Evolutionary conservation across 1,140 invertebrate genomes (phyloP), one percentile per base, ranked within the genome.

Genomic region (Ceratosolen fusciceps): DNA sequence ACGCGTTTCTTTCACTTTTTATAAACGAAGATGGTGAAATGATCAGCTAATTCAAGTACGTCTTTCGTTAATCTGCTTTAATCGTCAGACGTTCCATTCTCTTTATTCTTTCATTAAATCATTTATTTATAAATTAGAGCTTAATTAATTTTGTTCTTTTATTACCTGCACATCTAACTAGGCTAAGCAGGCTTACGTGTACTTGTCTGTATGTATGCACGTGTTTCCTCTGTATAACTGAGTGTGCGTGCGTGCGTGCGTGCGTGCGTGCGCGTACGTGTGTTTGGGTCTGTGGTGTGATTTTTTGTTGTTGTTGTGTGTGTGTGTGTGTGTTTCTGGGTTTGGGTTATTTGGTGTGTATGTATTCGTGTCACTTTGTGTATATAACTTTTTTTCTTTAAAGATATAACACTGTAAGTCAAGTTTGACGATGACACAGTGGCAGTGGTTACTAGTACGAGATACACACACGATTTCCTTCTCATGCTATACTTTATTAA

Each of bases 1-100:
- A 80, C 79, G 79, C 79, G 74, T 80, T 77, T 80, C 79, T 73
- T 80, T 73, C 58, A 67, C 68, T 80, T 31, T 71, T 71, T 58
- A 39, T 72, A 58, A 2, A 24, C 49, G 77, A 62, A 79, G 77
- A 49, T 10, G 62, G 21, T 73, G 56, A 78, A 62, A 47, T 72
- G 58, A 79, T 73, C 29, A 73, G 58, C 47, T 65, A 52, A 73
- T 65, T 73, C 56, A 47, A 79, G 31, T 67, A 65, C 56, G 68
- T 67, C 56, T 56, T 49, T 26, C 29, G 16, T 49, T 77, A 68
- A 68, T 68, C 14, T 54, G 54, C 26, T 49, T 49, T n/a, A 71
- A 71, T 67, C 37, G 26, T 31, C 0, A 74, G 34, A 58, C 58
- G 37, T 29, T 24, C 21, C 31, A 10, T 16, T 70, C 21, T 34